Base-by-base conservation (phyloP, 2,113 vertebrate species). In the Pandion haliaetus region DNA sequence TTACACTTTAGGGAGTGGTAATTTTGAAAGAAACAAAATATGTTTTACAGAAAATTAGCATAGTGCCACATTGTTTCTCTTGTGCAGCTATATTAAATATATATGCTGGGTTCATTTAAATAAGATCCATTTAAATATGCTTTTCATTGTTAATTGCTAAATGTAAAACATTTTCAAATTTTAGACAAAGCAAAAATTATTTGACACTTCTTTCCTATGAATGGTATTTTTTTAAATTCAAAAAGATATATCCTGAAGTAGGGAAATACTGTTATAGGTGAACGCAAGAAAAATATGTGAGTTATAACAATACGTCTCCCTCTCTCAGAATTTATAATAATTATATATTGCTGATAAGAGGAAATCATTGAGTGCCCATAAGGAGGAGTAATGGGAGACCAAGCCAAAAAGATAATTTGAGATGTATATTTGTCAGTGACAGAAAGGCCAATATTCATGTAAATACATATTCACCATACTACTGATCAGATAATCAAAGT, bases 241-340 rank as follows among this genome's bases (percentile, higher is more conserved):
- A 85, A 96, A 95, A 95, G 26, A 73, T 59, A 73, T 95, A 83
- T 91, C 91, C 93, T 90, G 94, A 88, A 96, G 93, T 96, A 86
- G 81, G 62, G 62, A 92, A 97, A 93, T 91, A 91, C 58, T 93
- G 66, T 85, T 87, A 70, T 14, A 93, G 11, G 14, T 62, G 71
- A 93, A 70, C 86, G n/a, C 24, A 87, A 91, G 72, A 65, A 79
- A 78, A 63, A 42, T 24, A n/a, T 1, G 17, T 18, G 32, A 81
- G 11, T 58, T 89, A 36, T 8, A 89, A 69, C 40, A 86, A 45
- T 32, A 38, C 36, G 10, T 63, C 13, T 83, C 32, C 9, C 3
- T 88, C 38, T 90, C 17, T 52, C 58, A n/a, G n/a, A 52, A 62
- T 69, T 92, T 84, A 44, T 4, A 71, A 25, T 74, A 7, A 12